phyloP scores from a whole-genome alignment of 2,113 vertebrate species.

The Oenanthe oenanthe region DNA sequence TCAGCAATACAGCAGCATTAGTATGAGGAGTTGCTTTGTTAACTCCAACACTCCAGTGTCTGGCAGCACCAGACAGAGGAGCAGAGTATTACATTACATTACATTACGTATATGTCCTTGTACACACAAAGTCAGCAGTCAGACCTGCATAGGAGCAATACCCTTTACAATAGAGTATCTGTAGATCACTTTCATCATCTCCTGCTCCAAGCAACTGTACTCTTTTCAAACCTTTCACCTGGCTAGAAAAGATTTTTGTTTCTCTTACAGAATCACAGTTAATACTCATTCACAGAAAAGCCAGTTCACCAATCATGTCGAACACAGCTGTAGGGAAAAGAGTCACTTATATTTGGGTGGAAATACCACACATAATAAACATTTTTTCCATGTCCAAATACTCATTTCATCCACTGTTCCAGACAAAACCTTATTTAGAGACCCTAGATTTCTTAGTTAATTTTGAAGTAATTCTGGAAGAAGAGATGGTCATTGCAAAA shows the following conservation, averaged over 20 bases:
- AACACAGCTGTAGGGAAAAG: neutral
- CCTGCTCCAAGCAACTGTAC: neutral
- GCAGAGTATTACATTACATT: neutral
- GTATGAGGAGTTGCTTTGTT: neutral
- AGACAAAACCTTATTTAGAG: neutral
- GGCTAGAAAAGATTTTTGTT: neutral
- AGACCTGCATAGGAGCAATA: neutral
- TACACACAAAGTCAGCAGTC: neutral
- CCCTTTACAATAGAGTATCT: neutral
- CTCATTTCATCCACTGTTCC: neutral
- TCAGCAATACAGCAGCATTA: slow-evolving; percentile 47
- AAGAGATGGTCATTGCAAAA: neutral
- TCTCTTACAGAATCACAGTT: neutral
- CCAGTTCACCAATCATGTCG: neutral
- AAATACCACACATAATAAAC: neutral
- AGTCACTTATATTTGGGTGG: neutral
- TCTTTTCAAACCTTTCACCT: neutral
- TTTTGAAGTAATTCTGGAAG: neutral
- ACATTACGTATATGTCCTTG: neutral
- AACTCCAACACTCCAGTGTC: neutral
- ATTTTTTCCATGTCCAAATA: neutral
- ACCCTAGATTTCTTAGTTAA: neutral
- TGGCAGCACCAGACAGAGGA: neutral
- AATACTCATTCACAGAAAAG: neutral
- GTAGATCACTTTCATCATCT: neutral